Percentiles rank a stretch among this genome's conserved stretches.
Evolutionary conservation across 2,113 vertebrate genomes (phyloP).

Genomic region (Chunga burmeisteri): DNA sequence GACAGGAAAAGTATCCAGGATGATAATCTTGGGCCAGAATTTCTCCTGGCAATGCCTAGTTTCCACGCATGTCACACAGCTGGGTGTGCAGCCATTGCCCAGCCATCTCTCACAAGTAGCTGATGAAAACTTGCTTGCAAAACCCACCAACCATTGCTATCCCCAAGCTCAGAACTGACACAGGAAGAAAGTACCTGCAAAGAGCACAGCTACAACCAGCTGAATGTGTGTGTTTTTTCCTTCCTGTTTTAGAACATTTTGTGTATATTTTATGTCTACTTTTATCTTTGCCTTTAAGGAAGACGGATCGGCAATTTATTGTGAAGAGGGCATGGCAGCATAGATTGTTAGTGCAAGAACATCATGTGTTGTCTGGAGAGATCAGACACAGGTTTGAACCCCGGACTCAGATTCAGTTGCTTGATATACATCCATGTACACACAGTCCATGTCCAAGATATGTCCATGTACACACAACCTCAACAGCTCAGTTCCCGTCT

Average conservation of each 20-base stretch:
- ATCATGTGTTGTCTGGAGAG: background rate
- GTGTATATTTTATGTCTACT: background rate
- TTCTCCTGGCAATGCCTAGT: background rate
- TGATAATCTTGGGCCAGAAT: background rate
- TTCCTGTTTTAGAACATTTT: background rate
- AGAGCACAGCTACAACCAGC: background rate
- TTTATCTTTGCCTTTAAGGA: background rate
- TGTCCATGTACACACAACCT: background rate
- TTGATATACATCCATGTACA: background rate
- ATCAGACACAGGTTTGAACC: background rate
- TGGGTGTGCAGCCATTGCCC: background rate
- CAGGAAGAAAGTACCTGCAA: background rate
- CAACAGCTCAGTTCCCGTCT: background rate
- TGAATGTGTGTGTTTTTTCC: background rate
- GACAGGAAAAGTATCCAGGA: background rate
- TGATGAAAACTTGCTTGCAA: background rate
- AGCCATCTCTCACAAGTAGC: background rate
- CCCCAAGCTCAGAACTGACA: background rate
- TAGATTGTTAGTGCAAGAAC: background rate
- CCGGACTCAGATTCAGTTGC: background rate
- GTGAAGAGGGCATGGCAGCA: background rate
- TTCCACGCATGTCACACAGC: background rate
- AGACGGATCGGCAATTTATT: background rate
- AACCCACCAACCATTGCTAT: background rate
- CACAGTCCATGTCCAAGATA: background rate